Conservation (phyloP, 2,113 vertebrate species). For the Ciconia maguari region DNA sequence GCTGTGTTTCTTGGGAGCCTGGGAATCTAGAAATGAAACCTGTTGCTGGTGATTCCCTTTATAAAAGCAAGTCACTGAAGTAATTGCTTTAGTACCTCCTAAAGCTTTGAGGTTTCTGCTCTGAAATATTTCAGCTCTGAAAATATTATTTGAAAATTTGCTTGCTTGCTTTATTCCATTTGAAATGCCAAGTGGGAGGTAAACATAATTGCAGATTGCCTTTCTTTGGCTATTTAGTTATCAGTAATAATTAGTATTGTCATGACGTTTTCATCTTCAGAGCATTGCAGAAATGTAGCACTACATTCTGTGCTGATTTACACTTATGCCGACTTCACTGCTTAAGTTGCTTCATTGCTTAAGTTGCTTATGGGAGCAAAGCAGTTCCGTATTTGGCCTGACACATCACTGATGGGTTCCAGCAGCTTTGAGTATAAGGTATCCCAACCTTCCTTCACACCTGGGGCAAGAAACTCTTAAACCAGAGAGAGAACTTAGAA, state of each 20-base stretch:
- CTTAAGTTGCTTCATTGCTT: neutral
- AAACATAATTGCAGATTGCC: neutral
- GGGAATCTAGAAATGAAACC: neutral
- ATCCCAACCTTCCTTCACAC: neutral
- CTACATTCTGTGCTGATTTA: neutral
- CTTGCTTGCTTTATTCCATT: neutral
- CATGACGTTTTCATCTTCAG: neutral
- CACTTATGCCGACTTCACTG: neutral
- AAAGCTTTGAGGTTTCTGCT: no score
- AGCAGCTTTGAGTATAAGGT: neutral
- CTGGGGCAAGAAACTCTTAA: neutral
- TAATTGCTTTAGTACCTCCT: neutral
- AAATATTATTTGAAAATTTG: neutral
- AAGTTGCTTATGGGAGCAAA: neutral
- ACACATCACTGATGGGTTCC: neutral
- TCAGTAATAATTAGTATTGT: neutral
- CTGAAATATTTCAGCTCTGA: neutral
- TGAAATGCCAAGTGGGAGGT: neutral
- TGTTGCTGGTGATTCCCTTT: neutral
- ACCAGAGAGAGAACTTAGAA: neutral
- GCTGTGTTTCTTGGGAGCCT: neutral
- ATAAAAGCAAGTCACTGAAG: neutral
- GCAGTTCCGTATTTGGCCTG: neutral
- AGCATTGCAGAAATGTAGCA: neutral
- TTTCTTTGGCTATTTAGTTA: neutral